A percentile compares a stretch with the other conserved stretches of the same genome.
These are phyloP conservation scores for Coelopa pilipes DNA, from an alignment of 2,888 invertebrate genomes.

Conservation along the genomic window DNA sequence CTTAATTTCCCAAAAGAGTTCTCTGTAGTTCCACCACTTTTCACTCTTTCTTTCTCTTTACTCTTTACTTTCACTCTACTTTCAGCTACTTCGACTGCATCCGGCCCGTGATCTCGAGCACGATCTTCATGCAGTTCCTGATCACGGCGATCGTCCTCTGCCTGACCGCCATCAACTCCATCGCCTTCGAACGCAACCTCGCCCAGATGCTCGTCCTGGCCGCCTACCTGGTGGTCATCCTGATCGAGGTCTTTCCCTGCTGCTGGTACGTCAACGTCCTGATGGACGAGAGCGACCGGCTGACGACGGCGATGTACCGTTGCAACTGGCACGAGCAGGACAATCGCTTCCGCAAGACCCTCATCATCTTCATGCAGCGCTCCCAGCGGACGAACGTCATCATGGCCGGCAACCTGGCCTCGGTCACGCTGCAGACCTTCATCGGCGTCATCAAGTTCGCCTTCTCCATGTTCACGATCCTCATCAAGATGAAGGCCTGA, in stretches of 20 bases:
- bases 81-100: conserved; percentile 46
- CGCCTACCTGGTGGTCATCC: conserved; percentile 41
- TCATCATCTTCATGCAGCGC: conserved; percentile 55
- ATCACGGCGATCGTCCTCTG: conserved; percentile 46
- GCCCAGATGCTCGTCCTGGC: conserved; percentile 37
- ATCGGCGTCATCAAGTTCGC: conserved; percentile 45
- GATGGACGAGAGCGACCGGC: conserved; percentile 43
- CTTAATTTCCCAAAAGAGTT: too few species aligned
- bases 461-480: conserved; percentile 48
- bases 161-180: conserved; percentile 45
- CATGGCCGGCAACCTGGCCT: conserved; percentile 50
- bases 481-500: conserved; percentile 40
- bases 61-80: neutral
- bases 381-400: conserved; percentile 46
- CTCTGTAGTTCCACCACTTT: too few species aligned
- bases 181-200: conserved; percentile 39
- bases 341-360: conserved; percentile 46
- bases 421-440: conserved; percentile 51
- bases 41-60: conserved; percentile 9
- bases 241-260: conserved; percentile 48
- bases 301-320: conserved; percentile 50
- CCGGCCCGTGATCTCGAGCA: conserved; percentile 33
- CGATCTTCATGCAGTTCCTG: conserved; percentile 47
- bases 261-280: conserved; percentile 49
- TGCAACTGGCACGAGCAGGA: conserved; percentile 52